Base-by-base conservation (phyloP, 2,113 vertebrate genomes). In the Rousettus leschenaultii region DNA sequence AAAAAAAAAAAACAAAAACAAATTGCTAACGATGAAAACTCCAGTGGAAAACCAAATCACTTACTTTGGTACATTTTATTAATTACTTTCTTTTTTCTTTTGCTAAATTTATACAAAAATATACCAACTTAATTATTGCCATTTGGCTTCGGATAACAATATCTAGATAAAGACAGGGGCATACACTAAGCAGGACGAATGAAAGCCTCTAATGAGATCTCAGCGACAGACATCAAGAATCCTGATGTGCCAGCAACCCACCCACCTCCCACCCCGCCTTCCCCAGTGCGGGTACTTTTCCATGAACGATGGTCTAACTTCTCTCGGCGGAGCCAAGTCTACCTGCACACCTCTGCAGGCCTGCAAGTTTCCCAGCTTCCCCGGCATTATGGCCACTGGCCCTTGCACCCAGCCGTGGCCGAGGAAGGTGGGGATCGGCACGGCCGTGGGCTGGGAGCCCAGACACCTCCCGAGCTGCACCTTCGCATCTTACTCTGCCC, bases 121-220 rank as follows among this genome's bases (percentile, higher is more conserved):
- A 97, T 90, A 94, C 89, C 95, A 91, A 96, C 97, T 97, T 98
- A 98, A 98, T 98, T 97, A 97, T 51, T 86, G 95, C 0, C 11
- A 91, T 95, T 97, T 98, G 88, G 91, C 97, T 94, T 78, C 85
- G 96, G 89, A 98, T 96, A 98, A 98, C 89, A 94, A 86, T 94
- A 86, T 89, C 24, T 71, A 70, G 89, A 94, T 94, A 97, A 91
- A 51, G 70, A 91, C 63, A 74, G 86, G 85, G 53, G 21, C 24
- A 12, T 68, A 10, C 51, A 22, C 85, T 96, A 95, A 98, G 97
- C 97, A 83, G 65, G 43, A 57, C 33, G 53, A 33, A 57, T 19
- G 3, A 3, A 77, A 84, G 95, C 63, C 91, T 95, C 91, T n/a
- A 71, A 97, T 88, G 90, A 51, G 86, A 9, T 80, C 92, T 7